Base-by-base conservation (phyloP, 1,140 invertebrate species). In the Manduca sexta region DNA sequence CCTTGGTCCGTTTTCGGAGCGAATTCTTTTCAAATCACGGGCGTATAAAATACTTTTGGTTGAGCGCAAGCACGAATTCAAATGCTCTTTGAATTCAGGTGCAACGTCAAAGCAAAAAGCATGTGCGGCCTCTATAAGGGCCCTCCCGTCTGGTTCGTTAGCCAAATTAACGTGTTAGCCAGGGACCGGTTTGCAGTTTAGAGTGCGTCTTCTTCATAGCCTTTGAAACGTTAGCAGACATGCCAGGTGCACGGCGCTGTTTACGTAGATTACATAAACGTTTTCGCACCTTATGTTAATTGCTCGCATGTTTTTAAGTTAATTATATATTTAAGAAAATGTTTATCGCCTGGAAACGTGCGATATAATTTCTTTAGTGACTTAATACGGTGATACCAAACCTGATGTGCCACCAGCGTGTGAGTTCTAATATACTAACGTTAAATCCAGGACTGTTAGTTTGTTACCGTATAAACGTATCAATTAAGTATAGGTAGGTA, bases 101-200 rank as follows among this genome's bases (percentile, higher is more conserved):
- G 49, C 51, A 57, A 34, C 56, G 52, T 50, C 50, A 48, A 47
- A 54, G 59, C 49, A 66, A 69, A 74, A 66, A 73, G 66, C 65
- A 55, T 64, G 63, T 52, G 54, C 63, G 65, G 61, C 52, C 60
- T 62, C 52, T 59, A 41, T 56, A 56, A 74, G 69, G 47, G 73
- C 69, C 49, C 69, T 78, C 48, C 57, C 38, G 42, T 71, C 60
- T 68, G 74, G 67, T 74, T 72, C 73, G 70, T 76, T 76, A 74
- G 59, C 64, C 54, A 78, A 74, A 75, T 78, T 72, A 80, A 73
- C 73, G 69, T 69, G 69, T 72, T 72, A 71, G 49, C 57, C 45
- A 52, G 54, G 39, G 47, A 69, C 64, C 60, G 61, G 66, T 70
- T 56, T 68, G 45, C 46, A 58, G 49, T 56, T 59, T 66, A 30